Conservation (phyloP, 1,140 invertebrate species). For the Drosophila kepulauana region DNA sequence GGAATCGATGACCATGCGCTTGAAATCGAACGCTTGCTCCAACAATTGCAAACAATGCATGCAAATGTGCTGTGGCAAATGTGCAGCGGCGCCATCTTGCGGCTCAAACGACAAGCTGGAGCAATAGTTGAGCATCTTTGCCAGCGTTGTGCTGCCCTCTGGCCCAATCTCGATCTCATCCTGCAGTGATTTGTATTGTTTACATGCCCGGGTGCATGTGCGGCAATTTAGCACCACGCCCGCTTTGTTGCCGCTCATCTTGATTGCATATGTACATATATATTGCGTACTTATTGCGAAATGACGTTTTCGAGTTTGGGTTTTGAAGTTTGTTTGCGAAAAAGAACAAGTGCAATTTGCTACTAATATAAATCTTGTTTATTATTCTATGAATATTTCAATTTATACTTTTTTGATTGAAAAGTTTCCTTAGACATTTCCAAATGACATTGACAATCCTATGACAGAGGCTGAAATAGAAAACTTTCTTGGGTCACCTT, state of each 20-base stretch:
- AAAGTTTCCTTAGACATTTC: too few species aligned
- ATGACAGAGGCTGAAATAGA: too few species aligned
- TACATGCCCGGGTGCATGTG: conserved; percentile 75
- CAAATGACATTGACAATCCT: too few species aligned
- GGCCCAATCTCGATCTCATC: conserved; percentile 66
- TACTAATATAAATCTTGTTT: too few species aligned
- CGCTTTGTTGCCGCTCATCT: conserved; percentile 30
- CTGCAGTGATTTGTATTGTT: conserved; percentile 74
- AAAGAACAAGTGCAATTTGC: not conserved
- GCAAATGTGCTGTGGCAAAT: conserved; percentile 71
- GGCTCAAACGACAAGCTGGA: conserved; percentile 63
- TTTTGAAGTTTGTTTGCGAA: conserved; percentile 34
- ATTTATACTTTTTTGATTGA: too few species aligned
- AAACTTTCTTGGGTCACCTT: too few species aligned
- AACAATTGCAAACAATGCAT: conserved; percentile 64
- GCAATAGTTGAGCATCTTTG: conserved; percentile 66
- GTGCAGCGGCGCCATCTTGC: conserved; percentile 51
- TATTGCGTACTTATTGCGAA: too few species aligned
- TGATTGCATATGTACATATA: not conserved
- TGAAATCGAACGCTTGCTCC: conserved; percentile 72
- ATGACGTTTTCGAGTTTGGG: not conserved
- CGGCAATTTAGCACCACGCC: conserved; percentile 76
- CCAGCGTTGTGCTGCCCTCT: conserved; percentile 65
- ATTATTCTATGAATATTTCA: too few species aligned
- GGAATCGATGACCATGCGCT: conserved; percentile 76